Conservation (phyloP, 2,113 vertebrate species). For the Chloropsis cyanopogon region DNA sequence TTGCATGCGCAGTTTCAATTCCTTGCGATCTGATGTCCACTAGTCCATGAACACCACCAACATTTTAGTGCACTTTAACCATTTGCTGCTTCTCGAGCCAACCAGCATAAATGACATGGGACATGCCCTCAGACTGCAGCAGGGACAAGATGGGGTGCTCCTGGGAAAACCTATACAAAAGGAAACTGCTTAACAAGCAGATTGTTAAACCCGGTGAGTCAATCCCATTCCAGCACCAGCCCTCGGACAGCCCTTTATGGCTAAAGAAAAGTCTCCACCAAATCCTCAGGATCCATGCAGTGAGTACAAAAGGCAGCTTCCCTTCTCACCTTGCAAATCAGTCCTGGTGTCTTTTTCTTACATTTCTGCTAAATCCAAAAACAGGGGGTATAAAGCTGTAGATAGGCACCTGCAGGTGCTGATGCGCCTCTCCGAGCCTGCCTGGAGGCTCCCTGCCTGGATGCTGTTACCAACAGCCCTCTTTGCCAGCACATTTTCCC, state of each 20-base stretch:
- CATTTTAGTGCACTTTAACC: accelerated
- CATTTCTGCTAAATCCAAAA: background rate
- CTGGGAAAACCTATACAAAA: background rate
- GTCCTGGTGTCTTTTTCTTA: background rate
- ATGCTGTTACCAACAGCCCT: background rate
- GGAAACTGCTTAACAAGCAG: background rate
- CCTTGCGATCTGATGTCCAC: background rate
- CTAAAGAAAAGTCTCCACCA: accelerated
- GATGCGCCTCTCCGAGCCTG: background rate
- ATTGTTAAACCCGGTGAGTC: background rate
- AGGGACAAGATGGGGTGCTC: background rate
- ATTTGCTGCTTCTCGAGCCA: accelerated
- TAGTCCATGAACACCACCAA: accelerated
- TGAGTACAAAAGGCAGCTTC: background rate
- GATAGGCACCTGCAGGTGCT: background rate
- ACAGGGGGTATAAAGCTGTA: background rate
- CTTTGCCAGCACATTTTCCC: background rate
- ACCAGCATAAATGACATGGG: background rate
- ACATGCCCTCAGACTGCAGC: background rate
- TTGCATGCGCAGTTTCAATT: background rate
- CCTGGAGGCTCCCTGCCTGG: background rate
- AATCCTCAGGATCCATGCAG: background rate
- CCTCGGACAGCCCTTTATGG: accelerated
- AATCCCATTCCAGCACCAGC: background rate
- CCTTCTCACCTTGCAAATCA: background rate